Base-by-base conservation (phyloP, 2,797 vertebrate genomes). In the Mormyrops boulengeri region DNA sequence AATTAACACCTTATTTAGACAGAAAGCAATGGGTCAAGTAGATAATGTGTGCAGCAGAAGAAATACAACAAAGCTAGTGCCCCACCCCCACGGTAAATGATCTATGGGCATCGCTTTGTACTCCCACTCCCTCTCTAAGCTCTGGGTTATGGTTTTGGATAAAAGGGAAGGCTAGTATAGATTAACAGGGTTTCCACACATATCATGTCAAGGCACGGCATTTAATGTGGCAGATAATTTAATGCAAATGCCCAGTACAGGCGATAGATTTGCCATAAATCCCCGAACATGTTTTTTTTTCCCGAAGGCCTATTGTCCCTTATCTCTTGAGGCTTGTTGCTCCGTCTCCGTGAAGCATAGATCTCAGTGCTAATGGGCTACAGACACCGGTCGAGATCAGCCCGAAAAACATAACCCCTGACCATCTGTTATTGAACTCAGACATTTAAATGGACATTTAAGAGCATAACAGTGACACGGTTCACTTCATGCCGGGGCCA, bases 201-300 rank as follows among this genome's bases (percentile, higher is more conserved):
- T 80, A 88, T 88, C 69, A 88, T 69, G 69, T 82, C 88, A 44
- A 49, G 7, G 19, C 34, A 53, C 88, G n/a, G 53, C 50, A 55
- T 77, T 80, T 69, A 88, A 88, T 80, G 53, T 53, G 50, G 69
- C 73, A 38, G 88, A 82, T 88, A 53, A 88, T 50, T 88, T 88
- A 88, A 50, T 52, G 73, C 88, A 69, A 73, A 80, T 73, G 38
- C 66, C 47, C 47, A 80, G 44, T 38, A 38, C 26, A 73, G 88
- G 77, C 14, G 50, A 88, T 50, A 82, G 66, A 88, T 77, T 53
- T 80, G 69, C 88, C 66, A n/a, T 80, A 52, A 66, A 80, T 53
- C 88, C 73, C 49, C 55, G 50, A 88, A 88, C 50, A 44, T 44
- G 88, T 26, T 80, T 49, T 80, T 77, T 77, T 44, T 88, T 38